Evolutionary conservation across 2,888 invertebrate genomes (phyloP).

Genomic region (Phengaris alcon): DNA sequence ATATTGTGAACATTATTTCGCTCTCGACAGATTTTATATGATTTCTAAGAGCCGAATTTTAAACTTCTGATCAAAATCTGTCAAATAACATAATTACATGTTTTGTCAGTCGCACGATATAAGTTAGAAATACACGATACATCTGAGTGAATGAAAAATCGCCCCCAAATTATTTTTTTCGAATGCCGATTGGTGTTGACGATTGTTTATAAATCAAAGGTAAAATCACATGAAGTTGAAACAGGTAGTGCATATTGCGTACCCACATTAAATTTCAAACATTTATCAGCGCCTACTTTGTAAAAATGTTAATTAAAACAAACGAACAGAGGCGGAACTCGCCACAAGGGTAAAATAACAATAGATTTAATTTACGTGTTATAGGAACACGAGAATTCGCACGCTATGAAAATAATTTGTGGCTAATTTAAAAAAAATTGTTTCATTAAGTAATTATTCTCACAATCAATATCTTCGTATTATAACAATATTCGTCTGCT

Average conservation of each 20-base stretch:
- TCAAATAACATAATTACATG: no score
- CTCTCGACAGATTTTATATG: no score
- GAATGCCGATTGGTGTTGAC: no score
- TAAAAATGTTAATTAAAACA: not conserved
- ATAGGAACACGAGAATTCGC: not conserved
- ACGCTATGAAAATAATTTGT: not conserved
- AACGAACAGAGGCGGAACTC: slow-evolving; percentile 5
- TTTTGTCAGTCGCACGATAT: no score
- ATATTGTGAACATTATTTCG: not conserved
- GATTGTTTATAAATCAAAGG: no score
- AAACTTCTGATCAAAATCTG: no score
- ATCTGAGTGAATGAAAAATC: no score
- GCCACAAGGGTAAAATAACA: not conserved
- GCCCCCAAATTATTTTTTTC: no score
- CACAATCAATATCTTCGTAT: not conserved
- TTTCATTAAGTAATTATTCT: not conserved
- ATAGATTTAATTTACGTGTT: not conserved
- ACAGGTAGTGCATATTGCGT: no score
- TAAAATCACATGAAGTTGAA: no score
- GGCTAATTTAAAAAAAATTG: not conserved
- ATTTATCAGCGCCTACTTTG: not conserved
- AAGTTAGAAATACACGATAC: no score
- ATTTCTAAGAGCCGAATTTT: no score
- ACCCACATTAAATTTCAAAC: not conserved
- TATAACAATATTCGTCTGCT: not conserved